These are phyloP conservation scores for Miichthys miiuy DNA, from an alignment of 2,797 vertebrate genomes.

Conservation along the genomic window DNA sequence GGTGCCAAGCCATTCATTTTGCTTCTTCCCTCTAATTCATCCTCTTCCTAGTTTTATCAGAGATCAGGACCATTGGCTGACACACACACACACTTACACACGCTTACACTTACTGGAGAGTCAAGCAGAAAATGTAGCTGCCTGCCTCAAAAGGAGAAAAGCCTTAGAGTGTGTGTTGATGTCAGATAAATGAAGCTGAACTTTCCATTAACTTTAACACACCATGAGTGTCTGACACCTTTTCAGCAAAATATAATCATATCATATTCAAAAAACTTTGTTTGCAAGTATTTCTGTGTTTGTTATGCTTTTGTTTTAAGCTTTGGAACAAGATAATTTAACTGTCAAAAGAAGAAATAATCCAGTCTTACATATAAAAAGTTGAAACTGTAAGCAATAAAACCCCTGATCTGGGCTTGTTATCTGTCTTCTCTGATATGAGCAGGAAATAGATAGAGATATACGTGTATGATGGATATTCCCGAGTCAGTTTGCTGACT, in stretches of 20 bases:
- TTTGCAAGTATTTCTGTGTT: no score
- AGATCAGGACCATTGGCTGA: conserved; percentile 60
- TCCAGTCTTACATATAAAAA: neutral
- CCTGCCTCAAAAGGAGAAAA: conserved; percentile 37
- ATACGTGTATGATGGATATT: neutral
- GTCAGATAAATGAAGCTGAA: conserved; percentile 20
- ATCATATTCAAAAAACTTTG: neutral
- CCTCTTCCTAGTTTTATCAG: conserved; percentile 60
- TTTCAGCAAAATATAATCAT: neutral
- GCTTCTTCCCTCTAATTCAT: conserved; percentile 62
- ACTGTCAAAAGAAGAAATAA: neutral
- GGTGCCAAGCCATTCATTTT: conserved; percentile 66
- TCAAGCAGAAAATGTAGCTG: conserved; percentile 28
- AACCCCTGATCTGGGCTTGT: no score
- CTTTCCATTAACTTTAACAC: conserved; percentile 12
- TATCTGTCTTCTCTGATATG: neutral
- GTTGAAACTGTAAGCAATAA: neutral
- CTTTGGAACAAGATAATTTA: neutral
- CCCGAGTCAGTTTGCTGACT: neutral
- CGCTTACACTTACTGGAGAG: conserved; percentile 22
- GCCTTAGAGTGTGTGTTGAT: conserved; percentile 25
- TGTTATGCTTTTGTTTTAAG: neutral
- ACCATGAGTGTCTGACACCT: neutral
- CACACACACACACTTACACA: conserved; percentile 20
- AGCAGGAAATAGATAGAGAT: neutral